Conservation (phyloP, 2,113 vertebrate species). For the Amphiprion ocellaris region DNA sequence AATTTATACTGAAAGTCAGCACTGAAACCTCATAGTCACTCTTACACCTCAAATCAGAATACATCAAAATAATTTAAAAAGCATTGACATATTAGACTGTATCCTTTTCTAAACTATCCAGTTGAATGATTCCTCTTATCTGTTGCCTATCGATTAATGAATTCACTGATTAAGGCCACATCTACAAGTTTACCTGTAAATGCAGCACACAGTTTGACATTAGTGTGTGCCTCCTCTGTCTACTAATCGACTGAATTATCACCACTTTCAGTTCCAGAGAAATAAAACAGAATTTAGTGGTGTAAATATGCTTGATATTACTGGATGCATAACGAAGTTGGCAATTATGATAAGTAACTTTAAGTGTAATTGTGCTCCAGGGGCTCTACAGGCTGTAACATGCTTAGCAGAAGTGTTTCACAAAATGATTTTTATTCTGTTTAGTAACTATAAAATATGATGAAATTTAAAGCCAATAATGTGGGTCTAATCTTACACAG, state of each 20-base stretch:
- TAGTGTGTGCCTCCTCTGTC: no score
- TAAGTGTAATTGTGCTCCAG: slow-evolving; percentile 31
- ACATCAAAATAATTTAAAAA: no score
- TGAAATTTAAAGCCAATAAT: slow-evolving; percentile 18
- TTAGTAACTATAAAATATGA: slow-evolving; percentile 3
- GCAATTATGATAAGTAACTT: slow-evolving; percentile 31
- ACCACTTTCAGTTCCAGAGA: background rate
- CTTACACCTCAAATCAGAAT: no score
- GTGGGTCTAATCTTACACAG: slow-evolving; percentile 7
- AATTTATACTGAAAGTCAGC: no score
- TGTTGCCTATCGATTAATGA: no score
- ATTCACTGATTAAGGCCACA: no score
- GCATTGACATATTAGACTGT: no score
- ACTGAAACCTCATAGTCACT: no score
- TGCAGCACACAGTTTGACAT: no score
- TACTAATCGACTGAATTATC: background rate
- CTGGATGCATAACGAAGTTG: slow-evolving; percentile 13
- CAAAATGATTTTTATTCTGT: background rate
- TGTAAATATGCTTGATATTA: slow-evolving; percentile 21
- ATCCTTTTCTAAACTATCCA: no score
- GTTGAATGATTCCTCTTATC: no score
- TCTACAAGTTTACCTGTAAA: no score
- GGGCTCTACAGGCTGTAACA: slow-evolving; percentile 20
- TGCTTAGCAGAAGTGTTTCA: slow-evolving; percentile 2
- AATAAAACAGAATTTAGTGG: slow-evolving; percentile 6